phyloP scores from a whole-genome alignment of 2,888 invertebrate species.

The Melipona bicolor region DNA sequence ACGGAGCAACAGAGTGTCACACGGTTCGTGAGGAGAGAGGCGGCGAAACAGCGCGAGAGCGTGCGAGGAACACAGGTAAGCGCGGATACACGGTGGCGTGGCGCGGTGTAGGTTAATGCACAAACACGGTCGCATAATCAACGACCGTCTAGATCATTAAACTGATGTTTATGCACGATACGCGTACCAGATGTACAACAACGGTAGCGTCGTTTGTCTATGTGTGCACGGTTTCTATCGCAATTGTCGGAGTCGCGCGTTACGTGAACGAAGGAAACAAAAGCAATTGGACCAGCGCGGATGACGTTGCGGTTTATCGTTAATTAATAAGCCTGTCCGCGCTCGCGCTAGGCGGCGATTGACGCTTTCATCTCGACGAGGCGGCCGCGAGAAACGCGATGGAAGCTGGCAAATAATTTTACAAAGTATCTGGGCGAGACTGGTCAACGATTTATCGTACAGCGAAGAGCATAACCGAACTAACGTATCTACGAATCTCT shows the following conservation, averaged over 20 bases:
- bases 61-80: conserved; percentile 29
- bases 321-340: conserved; percentile 49
- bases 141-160: conserved; percentile 60
- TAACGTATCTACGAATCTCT: too few relatives aligned
- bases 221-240: conserved; percentile 37
- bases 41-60: background rate
- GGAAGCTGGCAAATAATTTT: background rate
- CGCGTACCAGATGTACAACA: conserved; percentile 53
- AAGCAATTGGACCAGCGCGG: conserved; percentile 40
- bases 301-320: conserved; percentile 16
- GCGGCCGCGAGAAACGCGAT: too few relatives aligned
- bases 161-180: conserved; percentile 58
- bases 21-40: background rate
- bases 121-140: conserved; percentile 51
- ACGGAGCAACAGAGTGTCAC: background rate
- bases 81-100: conserved; percentile 7
- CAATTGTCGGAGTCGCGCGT: conserved; percentile 4
- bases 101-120: conserved; percentile 51
- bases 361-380: conserved; percentile 26
- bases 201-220: conserved; percentile 45
- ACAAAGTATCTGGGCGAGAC: background rate
- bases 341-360: conserved; percentile 2
- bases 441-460: conserved; percentile 24
- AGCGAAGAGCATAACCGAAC: too few relatives aligned
- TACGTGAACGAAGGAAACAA: conserved; percentile 24